These are phyloP conservation scores for Platyrinchus mystaceus DNA, from an alignment of 2,797 vertebrate species.

Conservation along the genomic window DNA sequence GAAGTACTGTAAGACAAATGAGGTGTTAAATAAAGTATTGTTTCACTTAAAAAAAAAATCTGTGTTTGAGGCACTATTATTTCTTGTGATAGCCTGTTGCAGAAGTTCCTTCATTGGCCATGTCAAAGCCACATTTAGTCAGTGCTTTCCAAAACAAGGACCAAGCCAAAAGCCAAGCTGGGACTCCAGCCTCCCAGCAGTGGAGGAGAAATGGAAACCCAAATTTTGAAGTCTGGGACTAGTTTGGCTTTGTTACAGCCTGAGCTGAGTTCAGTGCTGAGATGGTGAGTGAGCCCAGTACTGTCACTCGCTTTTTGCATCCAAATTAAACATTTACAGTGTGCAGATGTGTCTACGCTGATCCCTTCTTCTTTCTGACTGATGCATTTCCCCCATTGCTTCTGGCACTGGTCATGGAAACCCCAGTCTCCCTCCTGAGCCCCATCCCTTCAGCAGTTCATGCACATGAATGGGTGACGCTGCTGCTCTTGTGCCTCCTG, in stretches of 20 bases:
- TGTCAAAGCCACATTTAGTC: not conserved
- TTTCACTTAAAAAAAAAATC: not conserved
- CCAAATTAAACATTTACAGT: not conserved
- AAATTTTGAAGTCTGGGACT: not conserved
- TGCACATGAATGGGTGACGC: accelerated
- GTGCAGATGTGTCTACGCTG: not conserved
- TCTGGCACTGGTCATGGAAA: not conserved
- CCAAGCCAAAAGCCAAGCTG: not conserved
- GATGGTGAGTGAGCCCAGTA: too few species aligned
- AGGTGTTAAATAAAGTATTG: slow-evolving; percentile 15
- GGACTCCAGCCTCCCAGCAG: not conserved
- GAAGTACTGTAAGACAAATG: slow-evolving; percentile 19
- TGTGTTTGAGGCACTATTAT: not conserved
- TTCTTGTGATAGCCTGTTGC: not conserved
- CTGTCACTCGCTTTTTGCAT: not conserved
- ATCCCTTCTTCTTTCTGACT: not conserved
- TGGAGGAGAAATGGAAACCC: not conserved
- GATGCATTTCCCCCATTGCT: accelerated
- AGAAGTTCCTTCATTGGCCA: not conserved
- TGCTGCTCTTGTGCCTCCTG: not conserved
- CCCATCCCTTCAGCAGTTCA: not conserved
- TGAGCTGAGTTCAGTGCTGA: not conserved
- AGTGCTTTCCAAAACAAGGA: not conserved
- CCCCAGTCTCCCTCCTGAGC: not conserved
- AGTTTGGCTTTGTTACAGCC: not conserved